Evolutionary conservation across 2,888 invertebrate genomes (phyloP), one percentile per base, ranked within the genome.

Genomic region (Junonia oenone): DNA sequence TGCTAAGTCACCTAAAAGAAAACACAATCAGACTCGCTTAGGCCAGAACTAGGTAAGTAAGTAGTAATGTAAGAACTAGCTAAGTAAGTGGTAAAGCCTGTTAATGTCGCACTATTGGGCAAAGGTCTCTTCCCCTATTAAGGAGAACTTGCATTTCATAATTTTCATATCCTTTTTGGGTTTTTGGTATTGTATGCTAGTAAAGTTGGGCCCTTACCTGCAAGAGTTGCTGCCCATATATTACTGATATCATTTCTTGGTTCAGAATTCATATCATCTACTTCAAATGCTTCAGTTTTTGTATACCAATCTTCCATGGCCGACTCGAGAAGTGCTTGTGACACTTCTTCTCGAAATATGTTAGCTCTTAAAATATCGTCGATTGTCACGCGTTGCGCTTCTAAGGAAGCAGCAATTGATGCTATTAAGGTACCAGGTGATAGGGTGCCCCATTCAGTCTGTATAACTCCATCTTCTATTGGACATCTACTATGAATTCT

Each of bases 381-480:
- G 11, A 92, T 78, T 2, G 76, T 69, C 0, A 93, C 92, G 45
- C 82, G 78, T 67, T 93, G 93, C 11, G 86, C 80, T 67, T 94
- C 92, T n/a, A 94, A 75, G 0, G 92, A 91, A 0, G 93, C 89
- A 0, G 93, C 92, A 50, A 93, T 79, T 0, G 92, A 92, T 2
- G 92, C 87, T 56, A 94, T 86, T 6, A 94, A 68, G 1, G 91
- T 91, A 0, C 93, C 93, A 0, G 91, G 86, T 4, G 93, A 83
- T 59, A 94, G 73, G 0, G 92, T 89, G 2, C 93, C 94, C 90
- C 92, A 94, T 2, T 88, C 81, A 0, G 93, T 93, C 69, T 92
- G 86, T 8, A 94, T 81, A 0, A 93, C 92, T 0, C 95, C 95
- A 31, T 90, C 87, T 82, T 94, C 94, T 57, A 92, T 84, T 0